Evolutionary conservation across 2,797 vertebrate species (phyloP), one percentile per base, ranked within the genome.

Genomic region (Hippoglossus hippoglossus): DNA sequence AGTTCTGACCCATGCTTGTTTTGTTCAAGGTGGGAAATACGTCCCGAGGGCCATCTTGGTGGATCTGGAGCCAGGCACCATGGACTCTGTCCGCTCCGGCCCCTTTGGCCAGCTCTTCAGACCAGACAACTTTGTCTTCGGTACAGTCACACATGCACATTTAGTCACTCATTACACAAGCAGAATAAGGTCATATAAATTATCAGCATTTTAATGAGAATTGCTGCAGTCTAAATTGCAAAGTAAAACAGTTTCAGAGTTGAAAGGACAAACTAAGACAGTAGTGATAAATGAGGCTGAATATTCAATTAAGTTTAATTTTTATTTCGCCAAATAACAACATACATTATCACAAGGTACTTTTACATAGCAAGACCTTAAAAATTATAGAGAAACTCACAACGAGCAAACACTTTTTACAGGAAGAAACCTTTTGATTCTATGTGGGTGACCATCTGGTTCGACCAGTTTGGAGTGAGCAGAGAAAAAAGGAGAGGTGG

Each of bases 71-170:
- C 97, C 97, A 0, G 97, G 97, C 22, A 98, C 97, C 6, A 98
- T 98, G 97, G 97, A 98, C 93, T 97, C 96, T 0, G 96, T 99
- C 44, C 96, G 97, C 59, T 99, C 97, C 0, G 97, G 97, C 0
- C 97, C 97, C 63, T 99, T 98, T 0, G 97, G 97, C 73, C 97
- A 97, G 83, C 96, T 98, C 86, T 99, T 99, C 93, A 95, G 25
- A 94, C 97, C 97, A 0, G 97, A 99, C 92, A 99, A 98, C 94
- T 98, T 99, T 90, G 97, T 98, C 79, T 98, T 98, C 1, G 97
- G 97, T 98, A 93, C 97, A 91, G 6, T 3, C 56, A 3, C n/a
- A 66, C 58, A 68, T 7, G 15, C 9, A 12, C 55, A 1, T 36
- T 36, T 36, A 12, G 15, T 44, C 41, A 44, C 11, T 11, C 1